Evolutionary conservation across 2,888 invertebrate genomes (phyloP).

Genomic region (Dolichopus griseipennis): DNA sequence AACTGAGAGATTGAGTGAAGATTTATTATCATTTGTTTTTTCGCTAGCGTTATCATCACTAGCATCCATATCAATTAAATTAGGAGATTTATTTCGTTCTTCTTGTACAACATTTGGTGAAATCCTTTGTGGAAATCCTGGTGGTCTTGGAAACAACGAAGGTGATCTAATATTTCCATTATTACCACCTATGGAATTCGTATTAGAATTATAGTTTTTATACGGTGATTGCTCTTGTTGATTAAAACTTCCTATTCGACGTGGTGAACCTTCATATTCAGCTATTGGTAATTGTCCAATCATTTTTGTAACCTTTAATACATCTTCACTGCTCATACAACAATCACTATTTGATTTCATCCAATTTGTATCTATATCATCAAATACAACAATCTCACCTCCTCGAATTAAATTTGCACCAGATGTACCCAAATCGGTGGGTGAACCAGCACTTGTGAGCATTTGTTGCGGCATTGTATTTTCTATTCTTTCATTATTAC

Average conservation of each 20-base stretch:
- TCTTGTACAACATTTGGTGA: constrained; percentile 27
- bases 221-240: constrained; percentile 16
- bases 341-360: constrained; percentile 30
- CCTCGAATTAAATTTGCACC: constrained; percentile 50
- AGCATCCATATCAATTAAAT: constrained; percentile 33
- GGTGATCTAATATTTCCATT: constrained; percentile 45
- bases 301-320: constrained; percentile 42
- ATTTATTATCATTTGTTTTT: background rate
- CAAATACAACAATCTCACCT: constrained; percentile 81
- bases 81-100: constrained; percentile 24
- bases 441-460: constrained; percentile 39
- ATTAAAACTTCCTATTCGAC: constrained; percentile 62
- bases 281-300: constrained; percentile 63
- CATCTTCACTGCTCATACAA: constrained; percentile 32
- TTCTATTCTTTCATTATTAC: background rate
- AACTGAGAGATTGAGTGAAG: constrained; percentile 24
- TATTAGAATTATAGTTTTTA: background rate
- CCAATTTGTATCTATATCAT: constrained; percentile 45
- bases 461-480: constrained; percentile 19
- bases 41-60: constrained; percentile 1
- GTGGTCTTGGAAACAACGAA: constrained; percentile 61
- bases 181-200: constrained; percentile 25
- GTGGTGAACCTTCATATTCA: constrained; percentile 84
- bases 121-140: constrained; percentile 68
- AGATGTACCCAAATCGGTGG: constrained; percentile 37